phyloP scores from a whole-genome alignment of 2,113 vertebrate genomes.

The Grallaria varia region DNA sequence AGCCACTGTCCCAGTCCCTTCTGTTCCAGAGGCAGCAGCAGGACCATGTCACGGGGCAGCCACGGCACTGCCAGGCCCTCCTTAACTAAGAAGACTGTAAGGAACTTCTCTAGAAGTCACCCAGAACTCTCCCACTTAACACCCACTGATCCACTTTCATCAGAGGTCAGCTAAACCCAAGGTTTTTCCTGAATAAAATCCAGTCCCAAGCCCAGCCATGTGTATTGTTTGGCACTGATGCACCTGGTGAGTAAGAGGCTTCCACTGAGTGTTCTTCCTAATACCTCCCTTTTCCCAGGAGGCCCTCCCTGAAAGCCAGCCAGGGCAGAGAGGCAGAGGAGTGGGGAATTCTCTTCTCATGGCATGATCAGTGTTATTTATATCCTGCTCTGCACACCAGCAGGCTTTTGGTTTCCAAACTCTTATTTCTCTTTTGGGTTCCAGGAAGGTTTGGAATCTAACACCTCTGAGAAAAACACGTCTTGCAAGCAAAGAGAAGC shows the following conservation, averaged over 20 bases:
- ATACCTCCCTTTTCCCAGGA: background rate
- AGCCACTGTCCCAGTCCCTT: background rate
- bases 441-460: background rate
- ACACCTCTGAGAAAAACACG: background rate
- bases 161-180: background rate
- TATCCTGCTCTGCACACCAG: background rate
- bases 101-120: background rate
- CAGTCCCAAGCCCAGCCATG: background rate
- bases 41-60: background rate
- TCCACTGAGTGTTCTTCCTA: background rate
- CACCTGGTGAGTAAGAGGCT: background rate
- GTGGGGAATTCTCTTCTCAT: background rate
- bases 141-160: background rate
- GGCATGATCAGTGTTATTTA: background rate
- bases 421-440: background rate
- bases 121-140: background rate
- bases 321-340: background rate
- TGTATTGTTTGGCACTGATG: background rate
- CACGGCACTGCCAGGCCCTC: background rate
- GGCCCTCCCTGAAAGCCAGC: background rate
- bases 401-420: background rate
- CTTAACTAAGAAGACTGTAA: background rate
- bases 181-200: background rate
- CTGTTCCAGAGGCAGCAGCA: background rate
- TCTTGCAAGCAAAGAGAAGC: background rate